phyloP scores from a whole-genome alignment of 1,140 invertebrate species.

The Drosophila santomea region DNA sequence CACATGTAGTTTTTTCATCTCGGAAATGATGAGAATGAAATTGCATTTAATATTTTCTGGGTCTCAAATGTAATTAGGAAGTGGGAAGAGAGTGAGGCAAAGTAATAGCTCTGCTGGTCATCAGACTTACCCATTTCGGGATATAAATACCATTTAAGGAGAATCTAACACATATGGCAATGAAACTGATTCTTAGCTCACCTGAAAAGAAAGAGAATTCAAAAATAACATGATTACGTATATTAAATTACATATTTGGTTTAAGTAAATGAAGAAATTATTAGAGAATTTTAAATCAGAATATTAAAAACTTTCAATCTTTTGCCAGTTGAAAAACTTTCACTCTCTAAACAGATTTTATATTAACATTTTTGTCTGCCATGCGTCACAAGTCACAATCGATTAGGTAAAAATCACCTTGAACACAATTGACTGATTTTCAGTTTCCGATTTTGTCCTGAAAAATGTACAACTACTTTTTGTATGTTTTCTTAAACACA shows the following conservation, averaged over 20 bases:
- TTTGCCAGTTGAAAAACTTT: constrained; percentile 9
- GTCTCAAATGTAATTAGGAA: constrained; percentile 60
- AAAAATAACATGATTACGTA: no score
- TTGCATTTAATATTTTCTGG: constrained; percentile 73
- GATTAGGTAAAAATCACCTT: constrained; percentile 45
- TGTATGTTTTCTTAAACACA: background rate
- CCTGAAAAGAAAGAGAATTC: constrained; percentile 42
- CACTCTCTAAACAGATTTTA: constrained; percentile 9
- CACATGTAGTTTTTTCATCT: constrained; percentile 13
- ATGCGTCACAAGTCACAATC: constrained; percentile 60
- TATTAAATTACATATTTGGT: background rate
- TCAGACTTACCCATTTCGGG: constrained; percentile 57
- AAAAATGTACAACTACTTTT: constrained; percentile 20
- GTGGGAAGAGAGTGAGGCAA: constrained; percentile 16
- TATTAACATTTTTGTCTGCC: constrained; percentile 19
- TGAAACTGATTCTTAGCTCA: constrained; percentile 27
- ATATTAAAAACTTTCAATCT: no score
- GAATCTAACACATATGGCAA: constrained; percentile 1
- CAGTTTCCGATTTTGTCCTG: constrained; percentile 28
- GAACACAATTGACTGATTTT: constrained; percentile 39
- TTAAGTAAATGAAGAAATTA: background rate
- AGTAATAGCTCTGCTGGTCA: constrained; percentile 50
- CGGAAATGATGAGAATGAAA: constrained; percentile 80
- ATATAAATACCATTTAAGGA: background rate
- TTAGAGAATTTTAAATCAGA: no score